These are phyloP conservation scores for Drosophila bipectinata DNA, from an alignment of 1,140 invertebrate species.

Conservation along the genomic window DNA sequence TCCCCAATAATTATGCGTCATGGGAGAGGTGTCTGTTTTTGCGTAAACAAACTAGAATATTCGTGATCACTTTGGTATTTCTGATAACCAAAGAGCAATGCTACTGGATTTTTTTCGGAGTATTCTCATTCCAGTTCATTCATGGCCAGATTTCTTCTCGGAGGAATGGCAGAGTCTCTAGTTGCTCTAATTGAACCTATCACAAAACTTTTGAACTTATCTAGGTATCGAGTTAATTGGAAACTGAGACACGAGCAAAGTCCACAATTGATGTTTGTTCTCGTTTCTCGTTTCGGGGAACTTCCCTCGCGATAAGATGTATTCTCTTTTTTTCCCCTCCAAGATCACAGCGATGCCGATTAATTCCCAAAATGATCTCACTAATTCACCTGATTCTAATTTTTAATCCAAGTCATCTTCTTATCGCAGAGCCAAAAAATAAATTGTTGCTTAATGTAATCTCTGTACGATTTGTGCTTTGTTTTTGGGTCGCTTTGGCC, in stretches of 20 bases:
- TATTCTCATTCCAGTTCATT: slow-evolving; percentile 40
- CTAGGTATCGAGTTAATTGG: slow-evolving; percentile 65
- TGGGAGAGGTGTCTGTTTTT: slow-evolving; percentile 31
- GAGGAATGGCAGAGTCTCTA: slow-evolving; percentile 34
- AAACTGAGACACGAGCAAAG: slow-evolving; percentile 72
- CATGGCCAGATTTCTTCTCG: slow-evolving; percentile 54
- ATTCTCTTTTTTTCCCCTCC: slow-evolving; percentile 4
- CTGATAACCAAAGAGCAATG: slow-evolving; percentile 56
- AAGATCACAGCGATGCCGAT: slow-evolving; percentile 20
- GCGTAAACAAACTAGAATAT: slow-evolving; percentile 61
- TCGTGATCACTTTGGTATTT: slow-evolving; percentile 33
- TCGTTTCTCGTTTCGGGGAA: slow-evolving; percentile 27
- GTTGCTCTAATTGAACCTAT: slow-evolving; percentile 53
- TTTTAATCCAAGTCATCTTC: slow-evolving; percentile 1
- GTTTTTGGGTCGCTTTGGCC: slow-evolving; percentile 50
- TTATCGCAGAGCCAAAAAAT: not conserved
- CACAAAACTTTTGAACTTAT: slow-evolving; percentile 57
- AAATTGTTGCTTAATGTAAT: slow-evolving; percentile 56
- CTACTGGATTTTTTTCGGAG: slow-evolving; percentile 55
- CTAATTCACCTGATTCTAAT: not conserved
- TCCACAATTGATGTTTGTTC: slow-evolving; percentile 37
- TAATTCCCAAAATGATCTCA: not conserved
- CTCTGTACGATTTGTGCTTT: slow-evolving; percentile 34
- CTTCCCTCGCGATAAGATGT: slow-evolving; percentile 37
- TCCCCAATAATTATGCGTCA: slow-evolving; percentile 48